Conservation (phyloP, 2,797 vertebrate species). For the Sebastolobus alascanus region DNA sequence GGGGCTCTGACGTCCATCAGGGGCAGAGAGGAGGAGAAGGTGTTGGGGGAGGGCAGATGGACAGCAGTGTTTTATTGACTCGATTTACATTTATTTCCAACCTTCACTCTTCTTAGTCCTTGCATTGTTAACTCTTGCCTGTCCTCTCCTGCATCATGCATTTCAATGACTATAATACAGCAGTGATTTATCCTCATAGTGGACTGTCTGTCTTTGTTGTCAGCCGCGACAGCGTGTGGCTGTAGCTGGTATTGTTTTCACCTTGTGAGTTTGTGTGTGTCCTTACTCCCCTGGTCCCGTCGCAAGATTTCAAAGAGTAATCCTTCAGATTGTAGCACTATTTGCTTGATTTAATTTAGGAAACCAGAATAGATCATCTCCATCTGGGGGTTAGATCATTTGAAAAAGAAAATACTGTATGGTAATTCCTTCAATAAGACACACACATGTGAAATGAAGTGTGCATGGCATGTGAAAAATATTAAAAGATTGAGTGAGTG, state of each 20-base stretch:
- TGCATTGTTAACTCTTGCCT: not conserved
- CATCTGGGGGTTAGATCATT: constrained; percentile 27
- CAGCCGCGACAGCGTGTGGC: not conserved
- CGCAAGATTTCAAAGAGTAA: constrained; percentile 21
- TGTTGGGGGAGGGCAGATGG: not conserved
- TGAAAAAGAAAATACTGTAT: constrained; percentile 29
- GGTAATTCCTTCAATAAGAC: constrained; percentile 22
- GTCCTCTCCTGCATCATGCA: constrained; percentile 3
- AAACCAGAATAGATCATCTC: constrained; percentile 42
- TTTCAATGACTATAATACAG: not conserved
- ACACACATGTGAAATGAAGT: constrained; percentile 11
- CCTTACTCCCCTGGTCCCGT: not conserved
- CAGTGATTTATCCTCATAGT: constrained; percentile 17
- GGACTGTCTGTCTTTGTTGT: not conserved
- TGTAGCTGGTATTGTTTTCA: not conserved
- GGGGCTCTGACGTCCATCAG: constrained; percentile 17
- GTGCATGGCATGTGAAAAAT: constrained; percentile 9
- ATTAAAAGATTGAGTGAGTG: not conserved
- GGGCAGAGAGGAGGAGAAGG: constrained; percentile 9
- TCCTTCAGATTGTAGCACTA: constrained; percentile 12
- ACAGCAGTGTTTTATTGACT: constrained; percentile 35
- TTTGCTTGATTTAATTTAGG: constrained; percentile 47
- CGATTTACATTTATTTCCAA: constrained; percentile 33
- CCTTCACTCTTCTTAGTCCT: not conserved
- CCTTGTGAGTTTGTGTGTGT: not conserved